These are phyloP conservation scores for Hyles lineata DNA, from an alignment of 2,888 invertebrate species.

Conservation along the genomic window DNA sequence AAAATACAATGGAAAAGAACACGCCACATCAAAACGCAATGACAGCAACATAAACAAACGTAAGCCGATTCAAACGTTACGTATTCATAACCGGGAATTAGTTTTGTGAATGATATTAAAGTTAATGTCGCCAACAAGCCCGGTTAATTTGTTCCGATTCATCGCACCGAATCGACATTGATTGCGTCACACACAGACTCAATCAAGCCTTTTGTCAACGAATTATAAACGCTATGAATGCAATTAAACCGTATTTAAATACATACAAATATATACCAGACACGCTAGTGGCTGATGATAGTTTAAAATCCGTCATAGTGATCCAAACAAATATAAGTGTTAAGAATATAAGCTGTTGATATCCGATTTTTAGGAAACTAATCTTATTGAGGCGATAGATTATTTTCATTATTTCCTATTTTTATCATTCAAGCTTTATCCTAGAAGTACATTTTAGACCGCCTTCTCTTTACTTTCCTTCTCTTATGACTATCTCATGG, in stretches of 20 bases:
- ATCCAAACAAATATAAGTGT: too few species aligned
- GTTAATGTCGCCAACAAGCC: slow-evolving; percentile 51
- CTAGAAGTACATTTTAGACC: too few species aligned
- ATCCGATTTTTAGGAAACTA: too few species aligned
- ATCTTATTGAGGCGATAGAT: too few species aligned
- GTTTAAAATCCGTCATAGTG: too few species aligned
- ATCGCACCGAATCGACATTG: slow-evolving; percentile 50
- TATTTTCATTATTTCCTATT: too few species aligned
- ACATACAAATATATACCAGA: too few species aligned
- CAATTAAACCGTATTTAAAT: slow-evolving; percentile 23
- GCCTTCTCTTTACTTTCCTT: too few species aligned
- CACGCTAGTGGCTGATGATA: too few species aligned
- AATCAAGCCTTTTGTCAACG: slow-evolving; percentile 57
- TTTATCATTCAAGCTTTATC: too few species aligned
- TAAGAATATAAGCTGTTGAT: too few species aligned
- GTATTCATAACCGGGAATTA: slow-evolving; percentile 46
- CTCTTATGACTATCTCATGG: too few species aligned
- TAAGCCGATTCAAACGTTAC: slow-evolving; percentile 33
- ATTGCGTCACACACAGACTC: slow-evolving; percentile 52
- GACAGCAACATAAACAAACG: background rate
- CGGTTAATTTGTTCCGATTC: slow-evolving; percentile 58
- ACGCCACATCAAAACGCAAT: background rate
- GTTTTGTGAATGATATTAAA: slow-evolving; percentile 52
- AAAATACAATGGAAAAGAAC: background rate
- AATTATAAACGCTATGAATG: slow-evolving; percentile 33